Conservation (phyloP, 2,888 invertebrate species). For the Aleiodes alternator region DNA sequence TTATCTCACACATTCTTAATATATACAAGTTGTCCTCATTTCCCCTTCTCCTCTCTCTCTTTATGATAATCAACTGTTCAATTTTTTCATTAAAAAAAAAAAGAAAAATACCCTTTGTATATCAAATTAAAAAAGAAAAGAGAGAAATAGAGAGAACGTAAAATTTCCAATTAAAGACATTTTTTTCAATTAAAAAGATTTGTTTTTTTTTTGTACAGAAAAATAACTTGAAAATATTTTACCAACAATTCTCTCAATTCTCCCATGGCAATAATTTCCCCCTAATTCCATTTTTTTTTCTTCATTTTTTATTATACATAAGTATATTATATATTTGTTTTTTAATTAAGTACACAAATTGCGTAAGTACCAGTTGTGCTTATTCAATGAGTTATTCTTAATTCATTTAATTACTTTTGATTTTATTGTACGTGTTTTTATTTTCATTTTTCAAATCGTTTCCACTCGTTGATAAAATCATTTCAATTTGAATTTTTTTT, state of each 20-base stretch:
- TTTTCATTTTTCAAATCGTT: background rate
- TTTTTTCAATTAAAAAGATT: background rate
- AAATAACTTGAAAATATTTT: slow-evolving; percentile 2
- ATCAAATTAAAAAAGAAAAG: slow-evolving; percentile 2
- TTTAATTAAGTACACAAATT: slow-evolving; percentile 28
- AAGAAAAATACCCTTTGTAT: background rate
- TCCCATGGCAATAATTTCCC: slow-evolving; percentile 22
- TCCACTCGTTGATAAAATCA: background rate
- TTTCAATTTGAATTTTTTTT: background rate
- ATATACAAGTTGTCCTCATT: slow-evolving; percentile 11
- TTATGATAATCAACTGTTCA: background rate
- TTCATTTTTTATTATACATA: slow-evolving; percentile 4
- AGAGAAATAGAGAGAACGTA: slow-evolving; percentile 1
- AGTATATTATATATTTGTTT: slow-evolving; percentile 1
- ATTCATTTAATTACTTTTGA: slow-evolving; percentile 29
- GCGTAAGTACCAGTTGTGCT: slow-evolving; percentile 26
- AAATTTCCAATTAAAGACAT: background rate
- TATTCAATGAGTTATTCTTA: slow-evolving; percentile 17
- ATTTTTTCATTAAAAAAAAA: background rate
- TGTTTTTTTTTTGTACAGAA: slow-evolving; percentile 24
- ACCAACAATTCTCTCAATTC: slow-evolving; percentile 17
- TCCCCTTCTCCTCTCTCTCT: background rate
- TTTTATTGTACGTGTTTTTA: slow-evolving; percentile 25
- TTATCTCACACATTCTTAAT: slow-evolving; percentile 23
- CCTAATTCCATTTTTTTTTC: background rate